Evolutionary conservation across 2,113 vertebrate species (phyloP).

Genomic region (Phalacrocorax aristotelis): DNA sequence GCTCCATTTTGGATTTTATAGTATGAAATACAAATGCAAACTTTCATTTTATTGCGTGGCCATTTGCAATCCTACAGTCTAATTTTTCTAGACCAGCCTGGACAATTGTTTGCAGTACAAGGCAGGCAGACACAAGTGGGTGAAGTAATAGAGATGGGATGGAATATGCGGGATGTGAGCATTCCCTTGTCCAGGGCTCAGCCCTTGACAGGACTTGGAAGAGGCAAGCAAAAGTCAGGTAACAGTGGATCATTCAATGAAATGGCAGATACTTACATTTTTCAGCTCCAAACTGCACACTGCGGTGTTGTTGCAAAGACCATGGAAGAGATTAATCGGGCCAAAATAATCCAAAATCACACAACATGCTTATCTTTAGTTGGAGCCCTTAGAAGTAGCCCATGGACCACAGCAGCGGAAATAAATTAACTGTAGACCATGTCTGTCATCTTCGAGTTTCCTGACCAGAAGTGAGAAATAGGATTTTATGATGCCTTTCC

Average conservation of each 20-base stretch:
- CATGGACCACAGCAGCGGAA: background rate
- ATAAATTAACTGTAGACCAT: background rate
- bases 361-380: background rate
- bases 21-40: background rate
- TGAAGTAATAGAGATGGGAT: background rate
- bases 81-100: background rate
- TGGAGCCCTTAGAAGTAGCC: background rate
- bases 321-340: background rate
- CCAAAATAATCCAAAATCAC: background rate
- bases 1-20: background rate
- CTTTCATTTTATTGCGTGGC: background rate
- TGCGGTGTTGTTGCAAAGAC: background rate
- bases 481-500: background rate
- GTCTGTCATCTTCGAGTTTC: background rate
- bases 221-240: background rate
- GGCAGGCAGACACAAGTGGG: background rate
- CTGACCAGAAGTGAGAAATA: background rate
- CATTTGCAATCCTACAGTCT: background rate
- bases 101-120: background rate
- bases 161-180: background rate
- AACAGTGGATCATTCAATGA: accelerated
- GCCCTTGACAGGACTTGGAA: background rate
- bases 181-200: background rate
- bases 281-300: background rate
- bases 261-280: background rate